A percentile compares a stretch with the other conserved stretches of the same genome.
Conservation (phyloP, 2,797 vertebrate species). For the Coregonus sp. region DNA sequence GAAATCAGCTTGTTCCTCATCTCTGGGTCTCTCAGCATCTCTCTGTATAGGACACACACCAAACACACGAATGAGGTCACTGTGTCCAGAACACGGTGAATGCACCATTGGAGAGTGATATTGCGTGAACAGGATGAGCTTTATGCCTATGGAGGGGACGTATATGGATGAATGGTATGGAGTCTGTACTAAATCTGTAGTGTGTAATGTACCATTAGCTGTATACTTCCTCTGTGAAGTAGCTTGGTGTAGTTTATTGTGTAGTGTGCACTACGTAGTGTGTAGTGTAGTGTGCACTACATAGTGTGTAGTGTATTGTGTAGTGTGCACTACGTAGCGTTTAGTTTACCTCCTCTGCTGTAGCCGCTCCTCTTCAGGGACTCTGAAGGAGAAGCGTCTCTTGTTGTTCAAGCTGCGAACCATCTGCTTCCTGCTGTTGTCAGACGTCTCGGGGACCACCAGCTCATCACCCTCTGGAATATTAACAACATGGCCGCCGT, state of each 20-base stretch:
- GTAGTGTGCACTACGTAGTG: not conserved
- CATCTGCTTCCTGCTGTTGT: constrained; percentile 98
- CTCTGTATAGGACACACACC: constrained; percentile 73
- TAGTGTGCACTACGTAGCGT: not conserved
- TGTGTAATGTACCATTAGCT: too few relatives aligned
- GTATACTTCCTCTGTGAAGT: too few relatives aligned
- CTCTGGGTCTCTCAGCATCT: constrained; percentile 97
- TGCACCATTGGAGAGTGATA: constrained; percentile 11
- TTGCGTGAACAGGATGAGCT: too few relatives aligned
- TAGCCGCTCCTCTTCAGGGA: constrained; percentile 93
- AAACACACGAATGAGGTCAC: constrained; percentile 2
- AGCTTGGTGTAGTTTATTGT: too few relatives aligned
- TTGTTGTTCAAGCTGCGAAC: constrained; percentile 96
- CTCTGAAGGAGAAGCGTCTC: constrained; percentile 93
- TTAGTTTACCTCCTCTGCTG: constrained; percentile 89
- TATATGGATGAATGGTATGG: not conserved
- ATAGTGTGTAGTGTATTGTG: not conserved
- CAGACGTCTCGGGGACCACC: constrained; percentile 95
- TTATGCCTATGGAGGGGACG: not conserved
- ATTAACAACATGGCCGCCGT: constrained; percentile 4
- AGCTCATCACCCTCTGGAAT: constrained; percentile 94
- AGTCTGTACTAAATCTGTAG: too few relatives aligned
- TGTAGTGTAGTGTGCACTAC: too few relatives aligned
- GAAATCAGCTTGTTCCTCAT: constrained; percentile 99
- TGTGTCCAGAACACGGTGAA: not conserved